phyloP scores from a whole-genome alignment of 2,888 invertebrate genomes.

The Nemotelus nigrinus region DNA sequence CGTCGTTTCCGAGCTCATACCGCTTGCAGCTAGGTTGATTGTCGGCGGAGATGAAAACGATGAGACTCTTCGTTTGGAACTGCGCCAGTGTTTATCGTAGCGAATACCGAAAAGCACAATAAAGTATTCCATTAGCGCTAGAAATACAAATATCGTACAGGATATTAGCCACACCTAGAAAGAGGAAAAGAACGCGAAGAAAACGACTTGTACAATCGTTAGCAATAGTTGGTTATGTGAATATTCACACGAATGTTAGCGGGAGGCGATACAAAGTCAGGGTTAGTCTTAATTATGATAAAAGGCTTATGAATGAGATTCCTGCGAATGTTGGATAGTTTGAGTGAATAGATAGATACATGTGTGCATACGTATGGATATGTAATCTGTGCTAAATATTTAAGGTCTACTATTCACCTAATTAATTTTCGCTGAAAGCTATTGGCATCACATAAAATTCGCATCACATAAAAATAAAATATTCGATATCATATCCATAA shows the following conservation, averaged over 20 bases:
- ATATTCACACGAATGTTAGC: background rate
- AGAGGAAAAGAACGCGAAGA: slow-evolving; percentile 37
- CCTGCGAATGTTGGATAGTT: background rate
- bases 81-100: slow-evolving; percentile 73
- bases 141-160: slow-evolving; percentile 73
- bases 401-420: too few species aligned
- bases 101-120: slow-evolving; percentile 73
- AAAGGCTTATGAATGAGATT: slow-evolving; percentile 15
- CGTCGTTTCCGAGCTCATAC: slow-evolving; percentile 54
- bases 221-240: background rate
- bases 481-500: background rate
- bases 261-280: background rate
- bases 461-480: background rate
- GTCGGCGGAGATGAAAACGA: slow-evolving; percentile 58
- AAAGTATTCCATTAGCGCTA: slow-evolving; percentile 72
- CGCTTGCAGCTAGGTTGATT: slow-evolving; percentile 54
- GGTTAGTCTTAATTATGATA: slow-evolving; percentile 45
- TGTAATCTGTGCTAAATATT: too few species aligned
- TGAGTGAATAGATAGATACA: background rate
- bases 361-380: too few species aligned
- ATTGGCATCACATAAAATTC: background rate
- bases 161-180: slow-evolving; percentile 71
- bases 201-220: slow-evolving; percentile 33
- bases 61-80: slow-evolving; percentile 51
- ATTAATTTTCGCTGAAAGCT: background rate